Percentiles rank a stretch among this genome's conserved stretches.
Evolutionary conservation across 2,113 vertebrate genomes (phyloP).

Genomic region (Lasiurus cinereus): DNA sequence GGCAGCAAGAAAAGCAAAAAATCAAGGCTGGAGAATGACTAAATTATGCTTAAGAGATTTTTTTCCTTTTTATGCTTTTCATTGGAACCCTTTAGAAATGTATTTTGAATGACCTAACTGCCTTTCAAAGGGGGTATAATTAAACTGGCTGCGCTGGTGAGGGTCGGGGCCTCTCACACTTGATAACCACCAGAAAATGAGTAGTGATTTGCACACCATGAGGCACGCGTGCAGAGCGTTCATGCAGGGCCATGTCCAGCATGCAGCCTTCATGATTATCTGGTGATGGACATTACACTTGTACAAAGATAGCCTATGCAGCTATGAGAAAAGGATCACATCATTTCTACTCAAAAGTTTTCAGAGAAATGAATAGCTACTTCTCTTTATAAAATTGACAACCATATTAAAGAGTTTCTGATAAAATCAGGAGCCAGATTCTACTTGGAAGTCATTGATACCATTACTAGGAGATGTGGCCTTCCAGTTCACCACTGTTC

Average conservation of each 20-base stretch:
- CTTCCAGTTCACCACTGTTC: conserved; percentile 74
- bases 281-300: background rate
- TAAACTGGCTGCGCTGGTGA: conserved; percentile 26
- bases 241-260: background rate
- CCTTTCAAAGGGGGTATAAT: conserved; percentile 58
- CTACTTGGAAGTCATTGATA: conserved; percentile 78
- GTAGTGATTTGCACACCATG: background rate
- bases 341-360: conserved; percentile 79
- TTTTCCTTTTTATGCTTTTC: conserved; percentile 25
- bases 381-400: conserved; percentile 82
- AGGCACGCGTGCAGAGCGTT: background rate
- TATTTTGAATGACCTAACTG: conserved; percentile 72
- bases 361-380: conserved; percentile 71
- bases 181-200: conserved; percentile 59
- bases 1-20: conserved; percentile 77
- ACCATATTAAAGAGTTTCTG: conserved; percentile 76
- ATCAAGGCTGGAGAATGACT: conserved; percentile 70
- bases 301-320: conserved; percentile 39
- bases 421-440: conserved; percentile 75
- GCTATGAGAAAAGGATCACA: conserved; percentile 53
- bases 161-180: background rate
- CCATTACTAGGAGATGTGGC: conserved; percentile 67
- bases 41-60: conserved; percentile 64
- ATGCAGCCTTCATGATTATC: background rate
- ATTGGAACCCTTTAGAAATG: conserved; percentile 71